Evolutionary conservation across 2,888 invertebrate species (phyloP).

Genomic region (Cryptosula pallasiana): DNA sequence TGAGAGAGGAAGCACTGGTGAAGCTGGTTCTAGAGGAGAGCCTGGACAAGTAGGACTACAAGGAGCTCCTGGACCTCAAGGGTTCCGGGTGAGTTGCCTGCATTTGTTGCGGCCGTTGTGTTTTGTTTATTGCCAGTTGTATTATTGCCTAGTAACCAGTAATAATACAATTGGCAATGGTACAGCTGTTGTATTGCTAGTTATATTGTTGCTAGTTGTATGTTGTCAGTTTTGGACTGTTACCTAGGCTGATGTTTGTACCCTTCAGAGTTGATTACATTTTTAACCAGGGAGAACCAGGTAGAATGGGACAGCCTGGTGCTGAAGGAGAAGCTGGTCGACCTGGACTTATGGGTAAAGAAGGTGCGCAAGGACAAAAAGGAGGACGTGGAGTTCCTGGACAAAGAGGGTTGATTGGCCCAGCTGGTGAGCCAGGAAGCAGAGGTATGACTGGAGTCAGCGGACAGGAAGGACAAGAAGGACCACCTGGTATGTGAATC

Average conservation of each 20-base stretch:
- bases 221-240: too few species aligned
- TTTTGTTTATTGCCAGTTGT: too few species aligned
- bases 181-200: too few species aligned
- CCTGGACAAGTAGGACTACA: slow-evolving; percentile 20
- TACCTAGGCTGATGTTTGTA: too few species aligned
- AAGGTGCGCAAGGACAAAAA: slow-evolving; percentile 20
- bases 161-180: too few species aligned
- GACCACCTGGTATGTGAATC: slow-evolving; percentile 28
- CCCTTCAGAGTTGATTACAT: too few species aligned
- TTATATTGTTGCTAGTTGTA: too few species aligned
- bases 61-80: slow-evolving; percentile 15
- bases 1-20: slow-evolving; percentile 18
- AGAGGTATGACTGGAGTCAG: slow-evolving; percentile 3
- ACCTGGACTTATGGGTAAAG: slow-evolving; percentile 23
- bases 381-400: slow-evolving; percentile 9
- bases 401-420: slow-evolving; percentile 22
- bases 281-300: slow-evolving; percentile 24
- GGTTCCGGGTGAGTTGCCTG: slow-evolving; percentile 22
- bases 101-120: too few species aligned
- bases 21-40: slow-evolving; percentile 24
- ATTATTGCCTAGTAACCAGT: too few species aligned
- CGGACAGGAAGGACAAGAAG: slow-evolving; percentile 27
- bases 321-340: slow-evolving; percentile 24
- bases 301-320: slow-evolving; percentile 24
- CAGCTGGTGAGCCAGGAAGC: slow-evolving; percentile 25